Conservation (phyloP, 1,140 invertebrate species). For the Rhizoglyphus robini region DNA sequence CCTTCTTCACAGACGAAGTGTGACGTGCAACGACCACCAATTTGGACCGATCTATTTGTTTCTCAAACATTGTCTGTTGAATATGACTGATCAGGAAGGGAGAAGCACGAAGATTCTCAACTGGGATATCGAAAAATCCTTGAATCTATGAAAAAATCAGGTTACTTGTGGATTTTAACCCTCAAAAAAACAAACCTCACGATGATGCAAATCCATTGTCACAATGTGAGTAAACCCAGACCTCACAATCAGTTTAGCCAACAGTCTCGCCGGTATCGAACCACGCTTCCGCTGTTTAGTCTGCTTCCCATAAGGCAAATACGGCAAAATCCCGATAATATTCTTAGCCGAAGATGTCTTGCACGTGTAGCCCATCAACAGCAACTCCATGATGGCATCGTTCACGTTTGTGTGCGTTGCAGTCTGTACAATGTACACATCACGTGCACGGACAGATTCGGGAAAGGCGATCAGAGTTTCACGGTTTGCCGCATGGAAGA, state of each 20-base stretch:
- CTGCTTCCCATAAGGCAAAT: constrained; percentile 98
- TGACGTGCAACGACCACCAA: constrained; percentile 98
- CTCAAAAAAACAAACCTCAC: constrained; percentile 58
- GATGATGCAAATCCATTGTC: constrained; percentile 97
- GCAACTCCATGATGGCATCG: constrained; percentile 96
- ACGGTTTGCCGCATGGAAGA: constrained; percentile 87
- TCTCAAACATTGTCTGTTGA: constrained; percentile 95
- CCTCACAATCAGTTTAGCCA: constrained; percentile 90
- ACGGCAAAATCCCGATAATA: constrained; percentile 95
- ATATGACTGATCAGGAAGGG: constrained; percentile 94
- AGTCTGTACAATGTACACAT: constrained; percentile 92
- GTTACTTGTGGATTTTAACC: too few relatives aligned
- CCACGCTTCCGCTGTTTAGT: constrained; percentile 97
- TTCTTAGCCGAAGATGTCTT: too few relatives aligned
- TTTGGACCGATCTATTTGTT: constrained; percentile 52
- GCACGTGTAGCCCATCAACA: constrained; percentile 98
- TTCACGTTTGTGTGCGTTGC: constrained; percentile 75
- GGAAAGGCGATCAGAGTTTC: constrained; percentile 91
- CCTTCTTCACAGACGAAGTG: too few relatives aligned
- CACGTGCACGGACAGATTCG: constrained; percentile 84
- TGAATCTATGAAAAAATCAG: constrained; percentile 40
- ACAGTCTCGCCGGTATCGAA: constrained; percentile 84
- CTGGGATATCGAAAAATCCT: constrained; percentile 96
- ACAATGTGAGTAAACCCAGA: constrained; percentile 86
- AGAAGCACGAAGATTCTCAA: constrained; percentile 93